Percentiles rank a stretch among this genome's conserved stretches.
Evolutionary conservation across 2,797 vertebrate species (phyloP).

Genomic region (Protosalanx chinensis): DNA sequence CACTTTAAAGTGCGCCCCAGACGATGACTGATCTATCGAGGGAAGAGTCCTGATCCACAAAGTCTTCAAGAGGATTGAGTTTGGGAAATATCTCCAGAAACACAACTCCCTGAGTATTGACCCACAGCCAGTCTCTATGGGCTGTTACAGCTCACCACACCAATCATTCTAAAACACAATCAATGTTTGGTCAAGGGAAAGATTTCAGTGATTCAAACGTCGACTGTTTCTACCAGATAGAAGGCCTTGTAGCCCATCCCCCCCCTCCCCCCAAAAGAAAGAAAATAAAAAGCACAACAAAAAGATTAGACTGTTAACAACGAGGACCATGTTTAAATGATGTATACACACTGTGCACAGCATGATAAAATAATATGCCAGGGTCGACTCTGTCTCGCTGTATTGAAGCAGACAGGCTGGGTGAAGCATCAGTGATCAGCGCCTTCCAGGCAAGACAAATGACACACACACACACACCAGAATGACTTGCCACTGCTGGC

Average conservation of each 20-base stretch:
- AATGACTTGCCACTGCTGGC: slow-evolving; percentile 18
- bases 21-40: slow-evolving; percentile 44
- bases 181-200: neutral
- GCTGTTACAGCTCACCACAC: neutral
- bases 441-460: slow-evolving; percentile 33
- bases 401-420: slow-evolving; percentile 50
- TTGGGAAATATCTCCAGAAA: slow-evolving; percentile 40
- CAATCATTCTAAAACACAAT: neutral
- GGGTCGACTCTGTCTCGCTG: slow-evolving; percentile 43
- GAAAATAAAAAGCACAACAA: no score
- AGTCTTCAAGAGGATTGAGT: slow-evolving; percentile 28
- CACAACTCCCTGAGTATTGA: slow-evolving; percentile 42
- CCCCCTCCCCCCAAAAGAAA: neutral
- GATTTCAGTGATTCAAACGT: neutral
- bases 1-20: slow-evolving; percentile 46
- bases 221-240: neutral
- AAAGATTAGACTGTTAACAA: neutral
- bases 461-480: slow-evolving; percentile 13
- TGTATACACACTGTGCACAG: neutral
- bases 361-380: slow-evolving; percentile 8
- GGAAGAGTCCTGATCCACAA: slow-evolving; percentile 37
- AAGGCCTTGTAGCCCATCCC: neutral
- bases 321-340: neutral
- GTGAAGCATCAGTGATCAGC: slow-evolving; percentile 44
- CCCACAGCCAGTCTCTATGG: slow-evolving; percentile 22